Evolutionary conservation across 2,113 vertebrate genomes (phyloP).

Genomic region (Carassius auratus): DNA sequence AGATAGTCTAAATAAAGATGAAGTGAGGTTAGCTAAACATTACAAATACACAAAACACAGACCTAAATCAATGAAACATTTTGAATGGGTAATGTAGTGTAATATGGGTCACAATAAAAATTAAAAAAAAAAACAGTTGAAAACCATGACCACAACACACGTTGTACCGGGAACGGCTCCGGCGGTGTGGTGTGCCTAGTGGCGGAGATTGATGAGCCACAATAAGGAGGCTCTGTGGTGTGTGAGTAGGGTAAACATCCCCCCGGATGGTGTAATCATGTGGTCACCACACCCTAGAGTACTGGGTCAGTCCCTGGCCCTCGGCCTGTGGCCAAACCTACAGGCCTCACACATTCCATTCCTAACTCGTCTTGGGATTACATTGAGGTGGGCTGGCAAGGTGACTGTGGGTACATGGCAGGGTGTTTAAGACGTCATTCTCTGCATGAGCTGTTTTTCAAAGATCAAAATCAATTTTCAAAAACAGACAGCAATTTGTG

Average conservation of each 20-base stretch:
- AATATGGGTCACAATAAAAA: slow-evolving; percentile 20
- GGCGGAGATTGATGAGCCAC: slow-evolving; percentile 23
- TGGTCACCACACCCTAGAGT: slow-evolving; percentile 51
- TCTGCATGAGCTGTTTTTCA: background rate
- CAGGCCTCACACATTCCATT: slow-evolving; percentile 54
- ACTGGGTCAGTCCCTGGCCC: slow-evolving; percentile 44
- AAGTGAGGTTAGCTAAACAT: background rate
- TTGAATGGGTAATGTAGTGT: background rate
- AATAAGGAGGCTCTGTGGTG: slow-evolving; percentile 42
- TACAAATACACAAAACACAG: background rate
- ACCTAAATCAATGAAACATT: slow-evolving; percentile 7
- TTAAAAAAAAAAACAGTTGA: background rate
- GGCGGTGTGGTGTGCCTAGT: slow-evolving; percentile 18
- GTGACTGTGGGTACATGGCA: background rate
- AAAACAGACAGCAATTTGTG: background rate
- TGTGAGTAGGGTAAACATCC: slow-evolving; percentile 50
- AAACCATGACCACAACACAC: slow-evolving; percentile 13
- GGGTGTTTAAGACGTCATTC: background rate
- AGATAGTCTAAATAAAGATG: slow-evolving; percentile 85
- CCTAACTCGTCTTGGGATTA: slow-evolving; percentile 17
- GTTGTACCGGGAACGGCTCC: slow-evolving; percentile 6
- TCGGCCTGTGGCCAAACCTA: slow-evolving; percentile 37
- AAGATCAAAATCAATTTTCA: background rate
- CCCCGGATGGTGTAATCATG: slow-evolving; percentile 54
- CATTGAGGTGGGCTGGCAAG: slow-evolving; percentile 9